phyloP scores from a whole-genome alignment of 2,113 vertebrate species.

The Hemiprocne comata region DNA sequence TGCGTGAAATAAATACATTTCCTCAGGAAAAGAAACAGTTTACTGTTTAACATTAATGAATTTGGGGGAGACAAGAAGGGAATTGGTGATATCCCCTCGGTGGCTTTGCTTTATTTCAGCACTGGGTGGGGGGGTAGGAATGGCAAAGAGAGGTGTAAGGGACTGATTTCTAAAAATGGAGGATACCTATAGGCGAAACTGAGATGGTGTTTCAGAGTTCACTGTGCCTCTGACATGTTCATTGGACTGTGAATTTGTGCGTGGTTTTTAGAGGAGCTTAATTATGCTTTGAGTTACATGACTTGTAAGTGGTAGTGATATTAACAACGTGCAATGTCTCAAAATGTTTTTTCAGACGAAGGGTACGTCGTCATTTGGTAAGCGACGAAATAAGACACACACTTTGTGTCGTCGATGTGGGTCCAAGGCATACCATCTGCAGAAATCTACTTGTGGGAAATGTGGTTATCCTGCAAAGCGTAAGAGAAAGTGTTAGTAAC shows the following conservation, averaged over 20 bases:
- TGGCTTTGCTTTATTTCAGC: not conserved
- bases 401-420: constrained; percentile 96
- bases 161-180: not conserved
- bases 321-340: not conserved
- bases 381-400: constrained; percentile 98
- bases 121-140: too few species aligned
- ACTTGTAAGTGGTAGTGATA: fast-evolving
- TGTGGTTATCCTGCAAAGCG: constrained; percentile 97
- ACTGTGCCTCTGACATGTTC: not conserved
- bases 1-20: too few species aligned
- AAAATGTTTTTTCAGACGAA: constrained; percentile 84
- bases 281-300: constrained; percentile 18
- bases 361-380: constrained; percentile 97
- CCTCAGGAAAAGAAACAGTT: too few species aligned
- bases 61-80: too few species aligned
- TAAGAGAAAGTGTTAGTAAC: constrained; percentile 96
- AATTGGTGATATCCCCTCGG: too few species aligned
- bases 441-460: constrained; percentile 95
- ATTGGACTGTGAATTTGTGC: constrained; percentile 36
- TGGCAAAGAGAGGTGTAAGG: not conserved
- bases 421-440: constrained; percentile 95
- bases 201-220: not conserved
- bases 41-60: fast-evolving
- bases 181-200: fast-evolving
- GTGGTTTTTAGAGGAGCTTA: not conserved